These are phyloP conservation scores for Scaptomyza montana DNA, from an alignment of 1,140 invertebrate genomes.

Conservation along the genomic window DNA sequence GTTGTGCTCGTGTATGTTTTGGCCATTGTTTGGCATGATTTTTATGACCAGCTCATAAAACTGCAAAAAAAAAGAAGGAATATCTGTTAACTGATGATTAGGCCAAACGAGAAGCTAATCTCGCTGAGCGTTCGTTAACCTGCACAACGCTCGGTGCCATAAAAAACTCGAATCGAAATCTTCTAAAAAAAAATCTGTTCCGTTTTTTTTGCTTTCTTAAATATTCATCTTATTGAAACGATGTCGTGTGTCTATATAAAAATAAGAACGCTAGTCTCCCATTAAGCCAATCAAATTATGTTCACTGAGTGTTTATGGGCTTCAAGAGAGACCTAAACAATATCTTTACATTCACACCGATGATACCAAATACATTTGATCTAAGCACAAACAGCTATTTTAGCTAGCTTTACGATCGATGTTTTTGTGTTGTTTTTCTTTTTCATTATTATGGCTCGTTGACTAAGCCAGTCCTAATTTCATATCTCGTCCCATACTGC, in stretches of 20 bases:
- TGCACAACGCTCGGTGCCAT: slow-evolving; percentile 28
- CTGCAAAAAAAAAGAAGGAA: slow-evolving; percentile 22
- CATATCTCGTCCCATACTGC: slow-evolving; percentile 17
- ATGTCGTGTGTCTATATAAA: slow-evolving; percentile 27
- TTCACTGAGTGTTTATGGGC: slow-evolving; percentile 62
- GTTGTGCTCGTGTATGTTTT: slow-evolving; percentile 34
- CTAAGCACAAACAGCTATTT: slow-evolving; percentile 15
- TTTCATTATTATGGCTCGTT: background rate
- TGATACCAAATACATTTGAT: slow-evolving; percentile 26
- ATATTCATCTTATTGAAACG: slow-evolving; percentile 50
- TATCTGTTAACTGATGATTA: slow-evolving; percentile 5
- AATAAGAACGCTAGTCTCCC: slow-evolving; percentile 35
- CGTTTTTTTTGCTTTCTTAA: slow-evolving; percentile 28
- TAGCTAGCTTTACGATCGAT: slow-evolving; percentile 20
- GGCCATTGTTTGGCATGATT: slow-evolving; percentile 51
- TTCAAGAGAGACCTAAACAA: background rate
- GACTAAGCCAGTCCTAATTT: slow-evolving; percentile 26
- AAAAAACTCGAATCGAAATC: slow-evolving; percentile 56
- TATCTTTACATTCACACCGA: slow-evolving; percentile 2
- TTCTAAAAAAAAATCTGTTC: slow-evolving; percentile 38
- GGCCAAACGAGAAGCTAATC: slow-evolving; percentile 42
- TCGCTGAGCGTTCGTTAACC: slow-evolving; percentile 57
- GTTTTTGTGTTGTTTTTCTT: background rate
- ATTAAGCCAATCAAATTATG: slow-evolving; percentile 67
- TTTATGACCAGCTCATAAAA: slow-evolving; percentile 53